Evolutionary conservation across 2,888 invertebrate genomes (phyloP), one percentile per base, ranked within the genome.

Genomic region (Invenusta paracnida): DNA sequence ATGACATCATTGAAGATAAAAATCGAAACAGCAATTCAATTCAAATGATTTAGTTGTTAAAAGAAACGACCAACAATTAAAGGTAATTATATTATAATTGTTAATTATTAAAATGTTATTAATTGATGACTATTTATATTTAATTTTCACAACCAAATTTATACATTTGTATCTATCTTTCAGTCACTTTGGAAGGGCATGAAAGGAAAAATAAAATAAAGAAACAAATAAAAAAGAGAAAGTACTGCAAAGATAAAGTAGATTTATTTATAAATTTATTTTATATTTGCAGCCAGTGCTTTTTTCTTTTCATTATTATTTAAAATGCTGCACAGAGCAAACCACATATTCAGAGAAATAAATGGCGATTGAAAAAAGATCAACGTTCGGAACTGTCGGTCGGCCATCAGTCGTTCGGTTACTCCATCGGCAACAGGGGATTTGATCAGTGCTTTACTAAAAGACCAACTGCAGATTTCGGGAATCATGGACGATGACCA

Each of bases 11-110:
- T 73, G 73, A 73, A 73, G 73, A 73, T 73, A 23, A 73, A 23
- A 73, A 73, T 73, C 73, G 73, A 73, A 73, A 73, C 73, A 73
- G 73, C 73, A 73, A 73, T 73, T 73, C 73, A 73, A 73, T 25
- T 73, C 73, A 73, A 73, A 73, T 73, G 11, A 73, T 5, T 73
- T 73, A 25, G 73, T 73, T 73, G 73, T 73, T 73, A 73, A 73
- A 73, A 73, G 73, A 23, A 73, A 73, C 73, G 73, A 73, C 73
- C 73, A 73, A 25, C 73, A 73, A 73, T 73, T 73, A 73, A 5
- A 73, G 73, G 73, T 73, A 73, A 73, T 73, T 73, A 5, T 25
- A 73, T 73, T n/a, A 73, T 73, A 73, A 73, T 48, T 48, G 48
- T 48, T 48, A 5, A 48, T 73, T 25, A 73, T 73, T 73, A 73